phyloP scores from a whole-genome alignment of 2,888 invertebrate species.

The Amphimallon solstitiale region DNA sequence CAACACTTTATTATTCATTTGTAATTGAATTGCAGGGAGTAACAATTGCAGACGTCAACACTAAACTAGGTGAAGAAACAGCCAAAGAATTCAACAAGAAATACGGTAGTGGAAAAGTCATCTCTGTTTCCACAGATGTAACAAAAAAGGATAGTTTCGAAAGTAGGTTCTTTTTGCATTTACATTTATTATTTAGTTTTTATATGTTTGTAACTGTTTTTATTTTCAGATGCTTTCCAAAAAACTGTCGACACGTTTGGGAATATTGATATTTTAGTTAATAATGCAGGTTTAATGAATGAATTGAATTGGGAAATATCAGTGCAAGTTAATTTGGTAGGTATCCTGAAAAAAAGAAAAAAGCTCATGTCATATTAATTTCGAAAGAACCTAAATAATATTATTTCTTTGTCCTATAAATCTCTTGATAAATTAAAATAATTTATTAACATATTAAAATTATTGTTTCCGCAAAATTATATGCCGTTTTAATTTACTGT shows the following conservation, averaged over 20 bases:
- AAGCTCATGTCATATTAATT: too few species aligned
- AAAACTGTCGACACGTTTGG: slow-evolving; percentile 4
- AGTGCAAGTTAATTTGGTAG: slow-evolving; percentile 19
- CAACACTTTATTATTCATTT: too few species aligned
- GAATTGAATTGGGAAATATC: slow-evolving; percentile 16
- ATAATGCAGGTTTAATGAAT: slow-evolving; percentile 20
- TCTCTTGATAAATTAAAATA: too few species aligned
- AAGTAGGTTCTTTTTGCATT: not conserved
- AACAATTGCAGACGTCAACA: slow-evolving; percentile 19
- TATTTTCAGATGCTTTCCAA: slow-evolving; percentile 9
- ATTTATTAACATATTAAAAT: too few species aligned
- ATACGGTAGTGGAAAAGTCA: slow-evolving; percentile 8
- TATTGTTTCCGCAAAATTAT: too few species aligned
- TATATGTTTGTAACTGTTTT: not conserved
- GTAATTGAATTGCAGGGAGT: not conserved
- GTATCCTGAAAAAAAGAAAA: not conserved
- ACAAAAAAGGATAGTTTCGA: slow-evolving; percentile 14
- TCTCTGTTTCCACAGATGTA: slow-evolving; percentile 8
- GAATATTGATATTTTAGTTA: slow-evolving; percentile 10
- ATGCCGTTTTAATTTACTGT: too few species aligned
- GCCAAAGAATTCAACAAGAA: not conserved
- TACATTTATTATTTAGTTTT: not conserved
- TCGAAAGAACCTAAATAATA: too few species aligned
- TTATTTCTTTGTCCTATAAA: too few species aligned
- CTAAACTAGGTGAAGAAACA: not conserved